A percentile compares a stretch with the other conserved stretches of the same genome.
Conservation (phyloP, 2,113 vertebrate genomes). For the Verasper variegatus region DNA sequence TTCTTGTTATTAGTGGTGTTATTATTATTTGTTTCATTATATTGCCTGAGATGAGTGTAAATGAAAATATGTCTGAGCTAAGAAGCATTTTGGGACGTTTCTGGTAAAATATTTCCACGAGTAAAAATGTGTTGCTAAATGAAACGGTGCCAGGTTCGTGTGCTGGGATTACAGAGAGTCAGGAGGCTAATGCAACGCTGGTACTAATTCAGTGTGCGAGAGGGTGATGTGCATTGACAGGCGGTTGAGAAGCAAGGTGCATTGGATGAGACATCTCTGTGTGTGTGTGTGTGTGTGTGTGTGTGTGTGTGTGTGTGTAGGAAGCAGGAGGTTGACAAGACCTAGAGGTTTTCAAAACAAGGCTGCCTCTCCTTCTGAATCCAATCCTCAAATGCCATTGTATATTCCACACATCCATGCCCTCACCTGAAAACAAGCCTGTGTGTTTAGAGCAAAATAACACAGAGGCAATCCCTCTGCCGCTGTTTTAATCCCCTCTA, state of each 20-base stretch:
- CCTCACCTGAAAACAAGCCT: constrained; percentile 17
- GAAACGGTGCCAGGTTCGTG: background rate
- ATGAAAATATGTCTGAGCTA: background rate
- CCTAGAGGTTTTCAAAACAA: constrained; percentile 19
- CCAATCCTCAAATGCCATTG: background rate
- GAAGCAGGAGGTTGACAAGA: background rate
- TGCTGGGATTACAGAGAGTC: background rate
- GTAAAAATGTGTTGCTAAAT: background rate
- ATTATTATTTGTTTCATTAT: too few species aligned
- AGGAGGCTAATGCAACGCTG: constrained; percentile 1
- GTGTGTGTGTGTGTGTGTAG: background rate
- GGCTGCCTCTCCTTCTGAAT: constrained; percentile 13
- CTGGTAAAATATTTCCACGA: background rate
- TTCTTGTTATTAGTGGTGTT: too few species aligned
- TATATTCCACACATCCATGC: constrained; percentile 3
- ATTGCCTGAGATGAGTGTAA: too few species aligned
- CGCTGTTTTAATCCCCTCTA: background rate
- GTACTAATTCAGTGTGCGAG: background rate
- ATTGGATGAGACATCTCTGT: constrained; percentile 14
- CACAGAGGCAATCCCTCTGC: background rate
- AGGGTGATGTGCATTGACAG: constrained; percentile 44
- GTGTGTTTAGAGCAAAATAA: constrained; percentile 8
- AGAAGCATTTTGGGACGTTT: background rate
- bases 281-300: background rate
- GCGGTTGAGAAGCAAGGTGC: constrained; percentile 9